phyloP scores from a whole-genome alignment of 2,888 invertebrate species.

The Xestoiulus laeticollis region DNA sequence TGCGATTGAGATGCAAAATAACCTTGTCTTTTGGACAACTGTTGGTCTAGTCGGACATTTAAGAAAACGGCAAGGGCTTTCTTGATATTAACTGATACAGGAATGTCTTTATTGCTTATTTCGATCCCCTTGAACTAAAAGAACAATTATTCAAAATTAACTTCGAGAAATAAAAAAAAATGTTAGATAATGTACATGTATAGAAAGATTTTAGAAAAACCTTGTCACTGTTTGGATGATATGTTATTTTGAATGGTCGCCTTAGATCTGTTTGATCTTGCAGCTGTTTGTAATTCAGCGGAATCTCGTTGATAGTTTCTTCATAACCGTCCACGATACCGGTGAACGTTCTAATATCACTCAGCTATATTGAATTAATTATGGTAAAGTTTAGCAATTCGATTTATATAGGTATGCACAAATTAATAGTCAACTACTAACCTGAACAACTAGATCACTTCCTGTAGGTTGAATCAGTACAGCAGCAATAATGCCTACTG shows the following conservation, averaged over 20 bases:
- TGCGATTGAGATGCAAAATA: constrained; percentile 23
- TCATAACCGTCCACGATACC: background rate
- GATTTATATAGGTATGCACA: background rate
- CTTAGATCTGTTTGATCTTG: constrained; percentile 35
- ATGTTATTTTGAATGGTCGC: constrained; percentile 47
- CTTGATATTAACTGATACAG: constrained; percentile 65
- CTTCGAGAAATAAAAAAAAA: background rate
- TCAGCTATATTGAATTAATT: constrained; percentile 5
- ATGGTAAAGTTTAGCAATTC: background rate
- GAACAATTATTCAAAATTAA: background rate
- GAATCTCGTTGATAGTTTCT: constrained; percentile 46
- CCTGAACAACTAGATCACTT: constrained; percentile 58
- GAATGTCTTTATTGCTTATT: constrained; percentile 61
- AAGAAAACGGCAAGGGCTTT: constrained; percentile 62
- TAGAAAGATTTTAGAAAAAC: background rate
- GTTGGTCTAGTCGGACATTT: constrained; percentile 61
- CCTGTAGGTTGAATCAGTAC: constrained; percentile 59
- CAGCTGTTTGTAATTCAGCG: constrained; percentile 41
- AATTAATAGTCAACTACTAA: constrained; percentile 54
- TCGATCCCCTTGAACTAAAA: constrained; percentile 59
- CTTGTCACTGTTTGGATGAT: constrained; percentile 49
- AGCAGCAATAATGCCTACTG: constrained; percentile 55
- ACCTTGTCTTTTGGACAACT: constrained; percentile 45
- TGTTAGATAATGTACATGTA: background rate
- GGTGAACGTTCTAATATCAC: constrained; percentile 34